Percentiles rank a stretch among this genome's conserved stretches.
phyloP scores from a whole-genome alignment of 2,113 vertebrate species.

The Cyrtonyx montezumae region DNA sequence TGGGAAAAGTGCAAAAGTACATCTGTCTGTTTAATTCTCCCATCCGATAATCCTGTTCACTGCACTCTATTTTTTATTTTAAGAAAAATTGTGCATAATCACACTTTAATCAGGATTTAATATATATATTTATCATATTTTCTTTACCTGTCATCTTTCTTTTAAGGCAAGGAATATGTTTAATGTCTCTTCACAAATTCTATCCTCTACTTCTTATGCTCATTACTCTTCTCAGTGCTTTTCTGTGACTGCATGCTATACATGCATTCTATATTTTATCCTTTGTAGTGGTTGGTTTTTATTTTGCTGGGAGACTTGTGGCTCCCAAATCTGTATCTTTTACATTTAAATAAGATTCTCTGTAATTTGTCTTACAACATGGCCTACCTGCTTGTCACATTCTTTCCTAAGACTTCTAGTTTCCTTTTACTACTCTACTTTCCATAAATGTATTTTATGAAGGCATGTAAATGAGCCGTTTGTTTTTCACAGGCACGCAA shows the following conservation, averaged over 20 bases:
- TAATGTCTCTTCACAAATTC: background rate
- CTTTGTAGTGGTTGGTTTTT: background rate
- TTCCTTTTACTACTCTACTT: conserved; percentile 24
- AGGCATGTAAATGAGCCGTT: conserved; percentile 10
- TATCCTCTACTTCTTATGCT: background rate
- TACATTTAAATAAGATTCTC: background rate
- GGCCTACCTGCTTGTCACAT: conserved; percentile 47
- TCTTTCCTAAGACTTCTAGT: conserved; percentile 5
- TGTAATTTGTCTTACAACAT: background rate
- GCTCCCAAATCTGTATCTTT: conserved; percentile 3
- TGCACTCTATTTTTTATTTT: background rate
- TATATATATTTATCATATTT: background rate
- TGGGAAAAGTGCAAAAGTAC: background rate
- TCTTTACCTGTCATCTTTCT: background rate
- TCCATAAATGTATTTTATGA: background rate
- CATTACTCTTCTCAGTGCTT: background rate
- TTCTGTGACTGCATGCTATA: background rate
- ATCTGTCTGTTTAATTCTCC: background rate
- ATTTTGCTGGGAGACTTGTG: background rate
- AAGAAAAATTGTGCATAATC: background rate
- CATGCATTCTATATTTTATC: background rate
- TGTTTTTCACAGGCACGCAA: background rate
- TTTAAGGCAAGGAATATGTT: background rate
- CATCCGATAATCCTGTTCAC: background rate
- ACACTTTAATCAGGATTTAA: background rate